A percentile compares a stretch with the other conserved stretches of the same genome.
Evolutionary conservation across 2,797 vertebrate species (phyloP).

Genomic region (Pelobates cultripes): DNA sequence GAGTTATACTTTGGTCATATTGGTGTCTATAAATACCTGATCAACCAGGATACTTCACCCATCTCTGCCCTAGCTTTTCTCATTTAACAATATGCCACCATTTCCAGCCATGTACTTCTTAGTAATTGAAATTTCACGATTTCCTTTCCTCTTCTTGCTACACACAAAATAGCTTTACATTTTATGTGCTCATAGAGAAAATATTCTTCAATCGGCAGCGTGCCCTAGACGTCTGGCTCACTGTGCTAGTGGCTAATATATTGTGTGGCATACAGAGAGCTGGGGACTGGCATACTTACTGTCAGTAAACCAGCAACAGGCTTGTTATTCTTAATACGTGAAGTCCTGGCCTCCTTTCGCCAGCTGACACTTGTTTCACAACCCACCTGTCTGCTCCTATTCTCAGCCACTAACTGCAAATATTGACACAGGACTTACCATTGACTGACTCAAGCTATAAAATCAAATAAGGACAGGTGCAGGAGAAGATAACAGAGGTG

Average conservation of each 20-base stretch:
- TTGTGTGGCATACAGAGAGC: too few species aligned
- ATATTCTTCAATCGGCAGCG: not conserved
- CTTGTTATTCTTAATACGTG: not conserved
- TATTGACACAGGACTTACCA: constrained; percentile 39
- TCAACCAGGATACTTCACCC: too few species aligned
- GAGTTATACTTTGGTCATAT: too few species aligned
- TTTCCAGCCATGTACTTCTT: too few species aligned
- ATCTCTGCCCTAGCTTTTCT: too few species aligned
- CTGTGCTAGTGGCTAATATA: not conserved
- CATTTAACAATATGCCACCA: too few species aligned
- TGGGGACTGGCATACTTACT: not conserved
- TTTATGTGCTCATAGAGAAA: not conserved
- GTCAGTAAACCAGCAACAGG: not conserved
- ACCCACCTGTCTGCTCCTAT: not conserved
- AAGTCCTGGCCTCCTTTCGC: not conserved
- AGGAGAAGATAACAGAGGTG: constrained; percentile 6
- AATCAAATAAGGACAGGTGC: constrained; percentile 35
- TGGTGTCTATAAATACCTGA: too few species aligned
- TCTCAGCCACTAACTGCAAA: constrained; percentile 13
- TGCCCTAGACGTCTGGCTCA: too few species aligned
- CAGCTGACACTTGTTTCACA: constrained; percentile 16
- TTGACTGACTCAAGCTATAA: constrained; percentile 5
- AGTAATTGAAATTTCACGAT: too few species aligned
- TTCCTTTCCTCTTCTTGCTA: too few species aligned
- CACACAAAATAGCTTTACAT: too few species aligned